A percentile compares a stretch with the other conserved stretches of the same genome.
Evolutionary conservation across 2,888 invertebrate species (phyloP).

Genomic region (Ditula angustiorana): DNA sequence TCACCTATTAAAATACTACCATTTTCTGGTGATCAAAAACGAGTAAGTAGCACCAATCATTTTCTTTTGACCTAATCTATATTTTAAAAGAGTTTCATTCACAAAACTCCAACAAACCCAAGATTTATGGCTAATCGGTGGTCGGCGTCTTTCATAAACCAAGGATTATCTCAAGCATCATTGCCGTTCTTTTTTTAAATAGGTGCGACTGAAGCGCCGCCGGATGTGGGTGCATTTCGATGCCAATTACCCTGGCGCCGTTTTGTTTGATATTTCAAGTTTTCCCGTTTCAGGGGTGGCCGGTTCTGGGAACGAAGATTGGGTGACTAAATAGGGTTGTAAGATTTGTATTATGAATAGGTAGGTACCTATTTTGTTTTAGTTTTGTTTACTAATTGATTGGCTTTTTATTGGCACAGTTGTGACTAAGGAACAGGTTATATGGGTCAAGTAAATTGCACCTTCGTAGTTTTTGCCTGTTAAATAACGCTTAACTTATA

Average conservation of each 20-base stretch:
- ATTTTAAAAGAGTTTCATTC: slow-evolving; percentile 30
- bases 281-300: slow-evolving; percentile 58
- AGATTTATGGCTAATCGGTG: slow-evolving; percentile 57
- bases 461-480: too few species aligned
- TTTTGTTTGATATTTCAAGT: slow-evolving; percentile 46
- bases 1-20: too few species aligned
- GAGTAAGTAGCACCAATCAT: too few species aligned
- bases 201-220: slow-evolving; percentile 51
- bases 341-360: too few species aligned
- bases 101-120: slow-evolving; percentile 40
- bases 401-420: too few species aligned
- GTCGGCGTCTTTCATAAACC: slow-evolving; percentile 24
- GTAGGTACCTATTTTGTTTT: too few species aligned
- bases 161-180: slow-evolving; percentile 20
- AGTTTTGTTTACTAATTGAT: too few species aligned
- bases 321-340: neutral
- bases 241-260: slow-evolving; percentile 43
- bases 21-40: too few species aligned
- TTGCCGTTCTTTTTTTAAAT: slow-evolving; percentile 6
- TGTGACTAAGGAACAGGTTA: too few species aligned
- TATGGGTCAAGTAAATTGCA: too few species aligned
- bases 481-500: too few species aligned
- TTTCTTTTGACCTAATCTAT: too few species aligned
- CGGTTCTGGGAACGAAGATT: slow-evolving; percentile 48
- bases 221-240: slow-evolving; percentile 67